Evolutionary conservation across 2,888 invertebrate genomes (phyloP), one percentile per base, ranked within the genome.

Genomic region (Clitarchus hookeri): DNA sequence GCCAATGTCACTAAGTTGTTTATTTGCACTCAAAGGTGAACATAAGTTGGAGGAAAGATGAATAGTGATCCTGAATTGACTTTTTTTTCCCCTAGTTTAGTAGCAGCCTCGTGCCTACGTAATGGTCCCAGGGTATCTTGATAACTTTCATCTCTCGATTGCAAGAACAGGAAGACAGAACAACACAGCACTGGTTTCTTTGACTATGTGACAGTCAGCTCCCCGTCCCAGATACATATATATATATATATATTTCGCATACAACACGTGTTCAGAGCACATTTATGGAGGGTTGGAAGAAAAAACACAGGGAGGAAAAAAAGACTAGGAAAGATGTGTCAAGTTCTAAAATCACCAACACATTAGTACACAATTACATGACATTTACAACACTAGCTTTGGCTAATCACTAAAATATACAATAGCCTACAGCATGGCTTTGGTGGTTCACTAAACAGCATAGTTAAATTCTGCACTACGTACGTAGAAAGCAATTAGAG

Each of bases 341-440:
- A 85, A 85, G 65, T 82, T 83, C 26, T 82, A 48, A 85, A 79
- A 85, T 85, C 85, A 85, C 85, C 82, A 82, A 82, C 82, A 27
- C 82, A 83, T 80, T 83, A 83, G 83, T 83, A 85, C 83, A 85
- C 83, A 85, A 83, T 85, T 83, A 85, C 85, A 85, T 53, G 44
- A 85, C 85, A 84, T 84, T 84, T 82, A 82, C 82, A 82, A 82
- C 82, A 82, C 82, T 82, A 82, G 27, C 82, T 44, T 79, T 44
- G 48, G 23, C 48, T 54, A 84, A 84, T 44, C 26, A 26, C 26
- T 65, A 65, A 65, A 65, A 65, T 27, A 84, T 84, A 84, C 84
- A 84, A 2, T 84, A 84, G 84, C 27, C 84, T 84, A 84, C 82
- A 82, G 44, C 82, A 82, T 44, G 82, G 82, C 82, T 82, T 82